Percentiles rank a stretch among this genome's conserved stretches.
phyloP scores from a whole-genome alignment of 2,888 invertebrate genomes.

The Apeira syringaria region DNA sequence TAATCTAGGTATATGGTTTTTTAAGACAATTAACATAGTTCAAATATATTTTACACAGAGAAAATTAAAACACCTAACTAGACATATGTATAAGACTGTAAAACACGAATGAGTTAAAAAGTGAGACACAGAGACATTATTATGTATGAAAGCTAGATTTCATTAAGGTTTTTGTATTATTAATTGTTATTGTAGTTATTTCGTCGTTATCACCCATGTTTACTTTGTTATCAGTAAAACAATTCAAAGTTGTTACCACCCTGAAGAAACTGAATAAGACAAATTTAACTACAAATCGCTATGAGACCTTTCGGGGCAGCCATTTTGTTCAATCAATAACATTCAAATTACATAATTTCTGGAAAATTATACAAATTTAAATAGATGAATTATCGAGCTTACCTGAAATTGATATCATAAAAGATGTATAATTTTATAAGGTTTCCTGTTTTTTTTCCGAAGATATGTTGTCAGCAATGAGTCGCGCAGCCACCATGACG shows the following conservation, averaged over 20 bases:
- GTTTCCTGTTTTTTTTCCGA: slow-evolving; percentile 56
- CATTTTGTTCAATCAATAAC: slow-evolving; percentile 11
- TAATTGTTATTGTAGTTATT: too few relatives aligned
- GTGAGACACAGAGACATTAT: too few relatives aligned
- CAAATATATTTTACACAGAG: too few relatives aligned
- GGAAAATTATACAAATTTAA: not conserved
- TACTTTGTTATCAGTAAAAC: slow-evolving; percentile 45
- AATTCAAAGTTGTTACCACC: slow-evolving; percentile 41
- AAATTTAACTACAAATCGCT: too few relatives aligned
- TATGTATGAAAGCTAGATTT: too few relatives aligned
- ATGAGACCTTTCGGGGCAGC: too few relatives aligned
- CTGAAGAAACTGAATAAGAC: slow-evolving; percentile 23
- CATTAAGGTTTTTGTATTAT: too few relatives aligned
- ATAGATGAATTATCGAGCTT: slow-evolving; percentile 21
- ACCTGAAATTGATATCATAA: slow-evolving; percentile 46
- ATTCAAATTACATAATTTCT: not conserved
- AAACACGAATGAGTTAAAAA: too few relatives aligned
- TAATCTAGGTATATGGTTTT: too few relatives aligned
- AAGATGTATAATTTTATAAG: slow-evolving; percentile 57
- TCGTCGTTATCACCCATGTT: slow-evolving; percentile 23
- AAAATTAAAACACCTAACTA: too few relatives aligned
- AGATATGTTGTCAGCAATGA: slow-evolving; percentile 80
- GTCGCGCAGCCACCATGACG: slow-evolving; percentile 74
- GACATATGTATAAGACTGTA: too few relatives aligned
- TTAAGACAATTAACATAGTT: too few relatives aligned